These are phyloP conservation scores for Pelecanoides urinatrix DNA, from an alignment of 2,113 vertebrate species.

Conservation along the genomic window DNA sequence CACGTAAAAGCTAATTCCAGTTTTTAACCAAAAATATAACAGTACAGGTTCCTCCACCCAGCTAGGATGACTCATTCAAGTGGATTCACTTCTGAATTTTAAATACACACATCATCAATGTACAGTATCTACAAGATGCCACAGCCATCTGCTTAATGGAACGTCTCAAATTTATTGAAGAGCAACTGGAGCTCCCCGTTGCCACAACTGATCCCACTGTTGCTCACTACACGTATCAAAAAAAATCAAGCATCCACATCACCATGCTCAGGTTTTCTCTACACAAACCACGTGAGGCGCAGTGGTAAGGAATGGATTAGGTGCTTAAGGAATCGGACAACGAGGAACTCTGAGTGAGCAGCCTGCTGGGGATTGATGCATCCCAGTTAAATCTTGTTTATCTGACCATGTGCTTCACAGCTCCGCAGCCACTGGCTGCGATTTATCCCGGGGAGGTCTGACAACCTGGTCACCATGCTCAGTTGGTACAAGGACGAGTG, in stretches of 20 bases:
- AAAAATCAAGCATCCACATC: neutral
- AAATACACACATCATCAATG: neutral
- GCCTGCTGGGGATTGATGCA: neutral
- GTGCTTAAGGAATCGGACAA: neutral
- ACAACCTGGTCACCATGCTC: neutral
- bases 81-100: neutral
- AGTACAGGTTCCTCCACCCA: neutral
- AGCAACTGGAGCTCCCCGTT: neutral
- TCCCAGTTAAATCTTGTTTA: neutral
- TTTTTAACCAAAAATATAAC: neutral
- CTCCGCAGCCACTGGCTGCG: rapidly evolving
- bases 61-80: neutral
- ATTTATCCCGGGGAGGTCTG: neutral
- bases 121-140: neutral
- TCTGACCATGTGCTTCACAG: neutral
- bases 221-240: neutral
- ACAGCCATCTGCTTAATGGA: neutral
- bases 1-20: neutral
- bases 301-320: neutral
- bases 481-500: neutral
- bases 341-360: neutral
- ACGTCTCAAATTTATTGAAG: neutral
- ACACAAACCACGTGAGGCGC: rapidly evolving
- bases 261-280: neutral
- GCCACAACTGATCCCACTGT: neutral